Evolutionary conservation across 2,888 invertebrate species (phyloP).

Genomic region (Drosophila tanythrix): DNA sequence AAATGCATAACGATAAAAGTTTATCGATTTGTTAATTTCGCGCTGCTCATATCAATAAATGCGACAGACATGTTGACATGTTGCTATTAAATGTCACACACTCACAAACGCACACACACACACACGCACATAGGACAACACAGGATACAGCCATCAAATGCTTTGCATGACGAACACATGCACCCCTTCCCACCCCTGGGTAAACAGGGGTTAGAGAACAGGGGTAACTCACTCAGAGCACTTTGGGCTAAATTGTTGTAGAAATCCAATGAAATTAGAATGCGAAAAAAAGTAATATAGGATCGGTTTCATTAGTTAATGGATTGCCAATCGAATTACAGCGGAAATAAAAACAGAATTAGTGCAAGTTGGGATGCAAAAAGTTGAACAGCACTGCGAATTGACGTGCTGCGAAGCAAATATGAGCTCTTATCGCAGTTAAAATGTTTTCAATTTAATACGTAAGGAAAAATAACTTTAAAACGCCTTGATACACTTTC

Average conservation of each 20-base stretch:
- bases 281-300: constrained; percentile 49
- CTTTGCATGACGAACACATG: constrained; percentile 47
- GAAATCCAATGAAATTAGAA: constrained; percentile 78
- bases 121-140: background rate
- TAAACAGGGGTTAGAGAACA: constrained; percentile 19
- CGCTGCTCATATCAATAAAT: constrained; percentile 67
- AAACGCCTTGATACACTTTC: constrained; percentile 1
- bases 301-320: constrained; percentile 68
- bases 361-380: constrained; percentile 17
- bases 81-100: constrained; percentile 69
- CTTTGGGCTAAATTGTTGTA: constrained; percentile 71
- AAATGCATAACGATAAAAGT: constrained; percentile 73
- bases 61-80: constrained; percentile 64
- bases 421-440: constrained; percentile 35
- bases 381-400: background rate
- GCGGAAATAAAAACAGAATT: constrained; percentile 44
- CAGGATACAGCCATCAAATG: constrained; percentile 48
- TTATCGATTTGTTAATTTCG: constrained; percentile 76
- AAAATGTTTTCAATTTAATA: constrained; percentile 9
- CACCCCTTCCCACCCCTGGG: background rate
- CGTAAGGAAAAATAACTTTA: background rate
- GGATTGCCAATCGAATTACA: constrained; percentile 49
- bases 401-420: background rate
- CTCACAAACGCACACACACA: constrained; percentile 4
- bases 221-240: constrained; percentile 47